Percentiles rank a stretch among this genome's conserved stretches.
Evolutionary conservation across 2,797 vertebrate genomes (phyloP).

Genomic region (Anas bahamensis): DNA sequence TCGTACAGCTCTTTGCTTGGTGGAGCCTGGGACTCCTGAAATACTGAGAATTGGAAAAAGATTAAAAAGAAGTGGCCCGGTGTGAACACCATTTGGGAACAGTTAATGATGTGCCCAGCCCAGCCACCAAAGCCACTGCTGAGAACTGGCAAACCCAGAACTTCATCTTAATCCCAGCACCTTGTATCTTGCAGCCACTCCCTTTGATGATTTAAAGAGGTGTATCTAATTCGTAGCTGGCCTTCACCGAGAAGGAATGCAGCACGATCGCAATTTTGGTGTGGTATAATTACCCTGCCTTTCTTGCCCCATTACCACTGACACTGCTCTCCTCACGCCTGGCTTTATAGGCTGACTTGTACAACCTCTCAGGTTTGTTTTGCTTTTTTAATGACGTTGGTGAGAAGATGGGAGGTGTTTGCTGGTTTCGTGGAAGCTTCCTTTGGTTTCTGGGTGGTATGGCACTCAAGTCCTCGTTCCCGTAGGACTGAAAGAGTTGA

Average conservation of each 20-base stretch:
- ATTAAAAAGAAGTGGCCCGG: constrained; percentile 17
- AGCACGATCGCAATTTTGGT: constrained; percentile 18
- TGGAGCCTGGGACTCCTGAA: neutral
- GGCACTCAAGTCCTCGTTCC: neutral
- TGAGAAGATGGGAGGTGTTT: constrained; percentile 56
- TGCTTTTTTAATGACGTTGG: constrained; percentile 58
- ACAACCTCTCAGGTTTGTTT: constrained; percentile 59
- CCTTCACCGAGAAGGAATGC: constrained; percentile 56
- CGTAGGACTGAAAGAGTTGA: constrained; percentile 45
- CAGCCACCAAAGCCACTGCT: constrained; percentile 21
- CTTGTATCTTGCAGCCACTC: constrained; percentile 45
- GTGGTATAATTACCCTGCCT: constrained; percentile 53
- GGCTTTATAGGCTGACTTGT: constrained; percentile 35
- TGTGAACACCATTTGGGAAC: neutral
- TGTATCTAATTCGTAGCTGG: constrained; percentile 11
- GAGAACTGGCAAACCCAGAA: constrained; percentile 56
- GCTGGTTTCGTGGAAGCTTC: constrained; percentile 64
- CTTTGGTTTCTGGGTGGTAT: constrained; percentile 64
- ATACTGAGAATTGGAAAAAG: neutral
- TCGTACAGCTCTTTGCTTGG: neutral
- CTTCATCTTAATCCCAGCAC: constrained; percentile 37
- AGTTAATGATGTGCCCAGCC: neutral
- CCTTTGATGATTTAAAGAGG: constrained; percentile 46
- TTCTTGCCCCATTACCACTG: constrained; percentile 59
- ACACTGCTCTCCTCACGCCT: constrained; percentile 53